Evolutionary conservation across 2,797 vertebrate species (phyloP), one percentile per base, ranked within the genome.

Genomic region (Lates japonicus): DNA sequence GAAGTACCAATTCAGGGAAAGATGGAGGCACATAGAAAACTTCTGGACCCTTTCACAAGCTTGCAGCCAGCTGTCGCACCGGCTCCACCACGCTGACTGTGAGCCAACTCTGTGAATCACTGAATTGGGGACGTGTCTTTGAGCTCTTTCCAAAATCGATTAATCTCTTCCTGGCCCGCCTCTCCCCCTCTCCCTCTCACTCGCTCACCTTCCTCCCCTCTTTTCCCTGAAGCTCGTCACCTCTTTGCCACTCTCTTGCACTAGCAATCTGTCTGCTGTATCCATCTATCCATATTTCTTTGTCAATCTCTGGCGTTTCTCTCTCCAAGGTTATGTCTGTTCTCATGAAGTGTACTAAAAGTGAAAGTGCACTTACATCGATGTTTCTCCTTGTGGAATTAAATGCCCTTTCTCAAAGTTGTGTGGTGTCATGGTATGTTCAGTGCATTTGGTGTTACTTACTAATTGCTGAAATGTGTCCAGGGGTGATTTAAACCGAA

Each of bases 71-170:
- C 82, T 84, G 82, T 85, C 58, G 2, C 77, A 65, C 33, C 63
- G 65, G 65, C 78, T 76, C 77, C 35, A 61, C 60, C 73, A 51
- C 1, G 2, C 80, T 83, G 85, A 84, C 78, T 70, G 67, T 17
- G 60, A 82, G 84, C 79, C 87, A 83, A 54, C 49, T 60, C 49
- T 64, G 57, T 88, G 62, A 89, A 74, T 88, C 72, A 82, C 78
- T 48, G 59, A 70, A 81, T 65, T 60, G 62, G 54, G 54, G 74
- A 83, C 4, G 5, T 64, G 61, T 74, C 66, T 78, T 78, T 89
- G 86, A 87, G 73, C 60, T 60, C 65, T 71, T 76, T 87, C 78
- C 81, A 88, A 86, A 78, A 89, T 84, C 78, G 1, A 90, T 92
- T 31, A 67, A 81, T 90, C 80, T 79, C 70, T 19, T 54, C 75